A percentile compares a stretch with the other conserved stretches of the same genome.
Conservation (phyloP, 2,888 invertebrate genomes). For the Tetheella fluctuosa region DNA sequence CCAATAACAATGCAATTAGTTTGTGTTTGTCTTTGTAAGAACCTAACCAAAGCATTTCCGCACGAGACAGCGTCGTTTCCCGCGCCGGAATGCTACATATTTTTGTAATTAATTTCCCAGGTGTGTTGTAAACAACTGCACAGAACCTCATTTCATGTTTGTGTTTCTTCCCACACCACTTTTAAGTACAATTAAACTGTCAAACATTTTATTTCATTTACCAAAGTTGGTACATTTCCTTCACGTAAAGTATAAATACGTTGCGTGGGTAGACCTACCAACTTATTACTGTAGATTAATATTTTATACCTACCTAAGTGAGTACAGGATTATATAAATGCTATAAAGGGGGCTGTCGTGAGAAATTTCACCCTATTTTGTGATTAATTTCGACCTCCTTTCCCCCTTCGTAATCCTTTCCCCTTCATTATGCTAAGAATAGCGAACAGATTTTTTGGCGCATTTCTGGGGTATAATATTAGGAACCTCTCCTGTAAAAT, state of each 20-base stretch:
- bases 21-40: not conserved
- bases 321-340: not conserved
- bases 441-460: not conserved
- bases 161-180: conserved; percentile 44
- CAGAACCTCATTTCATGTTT: conserved; percentile 53
- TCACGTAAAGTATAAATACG: not conserved
- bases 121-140: conserved; percentile 61
- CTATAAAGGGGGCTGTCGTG: not conserved
- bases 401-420: too few relatives aligned
- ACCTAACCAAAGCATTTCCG: conserved; percentile 2
- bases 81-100: conserved; percentile 36
- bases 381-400: not conserved
- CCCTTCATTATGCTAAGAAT: not conserved
- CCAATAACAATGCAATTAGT: not conserved
- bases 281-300: not conserved
- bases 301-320: not conserved
- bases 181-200: conserved; percentile 52
- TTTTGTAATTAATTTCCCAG: conserved; percentile 69
- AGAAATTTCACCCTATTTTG: not conserved
- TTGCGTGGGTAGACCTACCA: too few relatives aligned
- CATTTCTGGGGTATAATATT: not conserved
- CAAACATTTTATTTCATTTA: conserved; percentile 26
- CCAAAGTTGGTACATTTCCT: not conserved
- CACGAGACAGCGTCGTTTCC: conserved; percentile 6
- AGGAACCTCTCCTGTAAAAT: not conserved